phyloP scores from a whole-genome alignment of 30 jellyfish, hydroid and myxozoan species.

The Cassiopea xamachana region DNA sequence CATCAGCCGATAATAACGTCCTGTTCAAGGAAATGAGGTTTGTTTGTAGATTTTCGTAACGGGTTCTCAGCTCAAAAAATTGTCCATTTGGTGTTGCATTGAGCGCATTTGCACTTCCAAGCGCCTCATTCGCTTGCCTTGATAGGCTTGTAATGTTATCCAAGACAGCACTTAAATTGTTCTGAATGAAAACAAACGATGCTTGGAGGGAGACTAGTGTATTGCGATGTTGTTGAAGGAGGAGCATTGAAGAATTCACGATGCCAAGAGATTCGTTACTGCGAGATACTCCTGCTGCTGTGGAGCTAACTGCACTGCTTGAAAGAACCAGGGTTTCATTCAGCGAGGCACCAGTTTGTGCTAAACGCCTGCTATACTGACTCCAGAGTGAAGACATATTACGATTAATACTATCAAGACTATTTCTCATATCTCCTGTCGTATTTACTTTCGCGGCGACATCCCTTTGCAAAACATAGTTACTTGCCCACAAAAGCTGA shows the following conservation, averaged over 20 bases:
- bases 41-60: neutral
- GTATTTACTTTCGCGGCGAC: slow-evolving; percentile 8
- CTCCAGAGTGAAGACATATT: slow-evolving; percentile 29
- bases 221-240: slow-evolving; percentile 42
- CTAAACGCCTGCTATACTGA: neutral
- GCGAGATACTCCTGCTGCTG: neutral
- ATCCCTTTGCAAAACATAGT: slow-evolving; percentile 44
- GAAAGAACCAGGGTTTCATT: slow-evolving; percentile 8
- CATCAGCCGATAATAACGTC: neutral
- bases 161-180: slow-evolving; percentile 18
- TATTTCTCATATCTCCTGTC: neutral
- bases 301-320: slow-evolving; percentile 12
- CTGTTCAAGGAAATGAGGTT: slow-evolving; percentile 40
- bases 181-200: neutral
- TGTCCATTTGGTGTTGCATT: slow-evolving; percentile 10
- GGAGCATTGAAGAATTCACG: slow-evolving; percentile 27
- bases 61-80: slow-evolving; percentile 6
- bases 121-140: neutral
- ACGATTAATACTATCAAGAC: neutral
- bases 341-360: neutral
- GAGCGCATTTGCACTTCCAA: slow-evolving; percentile 16
- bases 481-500: slow-evolving; percentile 64
- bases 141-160: slow-evolving; percentile 38
- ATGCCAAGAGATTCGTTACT: neutral
- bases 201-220: slow-evolving; percentile 10